A percentile compares a stretch with the other conserved stretches of the same genome.
These are phyloP conservation scores for Nemotelus pantherinus DNA, from an alignment of 2,888 invertebrate genomes.

Conservation along the genomic window DNA sequence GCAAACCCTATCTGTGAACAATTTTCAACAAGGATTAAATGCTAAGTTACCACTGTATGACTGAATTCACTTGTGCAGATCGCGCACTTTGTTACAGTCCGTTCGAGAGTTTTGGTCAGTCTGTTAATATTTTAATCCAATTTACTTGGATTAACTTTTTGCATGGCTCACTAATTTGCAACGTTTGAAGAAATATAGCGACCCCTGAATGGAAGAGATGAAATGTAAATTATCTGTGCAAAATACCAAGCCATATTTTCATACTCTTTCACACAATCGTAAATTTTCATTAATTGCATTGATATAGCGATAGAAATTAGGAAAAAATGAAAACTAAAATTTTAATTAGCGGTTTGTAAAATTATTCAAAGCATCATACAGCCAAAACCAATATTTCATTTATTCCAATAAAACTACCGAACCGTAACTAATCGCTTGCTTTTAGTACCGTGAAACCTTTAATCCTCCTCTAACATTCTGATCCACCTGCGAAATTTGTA, in stretches of 20 bases:
- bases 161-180: background rate
- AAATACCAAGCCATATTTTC: background rate
- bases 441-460: conserved; percentile 24
- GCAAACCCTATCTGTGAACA: no score
- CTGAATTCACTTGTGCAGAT: no score
- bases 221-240: background rate
- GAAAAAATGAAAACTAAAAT: no score
- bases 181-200: background rate
- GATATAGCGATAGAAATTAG: no score
- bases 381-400: conserved; percentile 12
- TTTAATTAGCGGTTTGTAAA: no score
- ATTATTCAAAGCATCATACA: background rate
- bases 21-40: no score
- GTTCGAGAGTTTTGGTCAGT: background rate
- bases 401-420: conserved; percentile 17
- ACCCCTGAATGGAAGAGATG: background rate
- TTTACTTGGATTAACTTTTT: conserved; percentile 1
- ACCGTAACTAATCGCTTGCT: background rate
- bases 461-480: background rate
- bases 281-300: no score
- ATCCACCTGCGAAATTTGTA: conserved; percentile 38
- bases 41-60: no score
- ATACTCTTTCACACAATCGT: no score
- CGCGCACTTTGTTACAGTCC: no score
- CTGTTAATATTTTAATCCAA: conserved; percentile 31